Conservation (phyloP, 2,888 invertebrate species). For the Agelastica alni region DNA sequence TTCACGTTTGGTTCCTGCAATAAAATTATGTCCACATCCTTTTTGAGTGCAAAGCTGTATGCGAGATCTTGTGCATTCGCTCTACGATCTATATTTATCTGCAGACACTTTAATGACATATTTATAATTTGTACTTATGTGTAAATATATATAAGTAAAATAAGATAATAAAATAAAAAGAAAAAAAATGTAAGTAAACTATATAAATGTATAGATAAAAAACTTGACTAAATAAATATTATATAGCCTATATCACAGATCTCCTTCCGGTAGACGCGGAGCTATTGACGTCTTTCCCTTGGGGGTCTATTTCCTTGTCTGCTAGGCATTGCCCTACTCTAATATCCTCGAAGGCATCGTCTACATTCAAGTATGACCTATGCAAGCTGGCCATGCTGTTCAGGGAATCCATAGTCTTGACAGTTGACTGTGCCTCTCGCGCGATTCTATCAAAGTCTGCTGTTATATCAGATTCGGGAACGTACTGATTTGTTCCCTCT, state of each 20-base stretch:
- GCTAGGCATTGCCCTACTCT: neutral
- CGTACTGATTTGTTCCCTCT: neutral
- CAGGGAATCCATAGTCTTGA: neutral
- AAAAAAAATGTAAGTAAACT: no score
- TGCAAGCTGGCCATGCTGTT: neutral
- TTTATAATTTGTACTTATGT: no score
- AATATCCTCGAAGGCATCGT: neutral
- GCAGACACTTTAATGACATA: slow-evolving; percentile 7
- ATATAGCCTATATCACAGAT: neutral
- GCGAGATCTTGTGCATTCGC: slow-evolving; percentile 9
- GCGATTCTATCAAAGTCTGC: neutral
- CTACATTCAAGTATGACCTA: neutral
- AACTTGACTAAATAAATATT: no score
- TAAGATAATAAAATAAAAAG: no score
- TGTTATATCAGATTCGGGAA: neutral
- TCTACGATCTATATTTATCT: slow-evolving; percentile 16
- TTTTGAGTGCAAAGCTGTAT: neutral
- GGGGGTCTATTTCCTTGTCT: neutral
- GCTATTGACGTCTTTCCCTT: neutral
- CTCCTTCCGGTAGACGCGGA: neutral
- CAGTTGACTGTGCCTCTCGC: neutral
- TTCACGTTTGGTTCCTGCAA: slow-evolving; percentile 17
- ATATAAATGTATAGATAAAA: no score
- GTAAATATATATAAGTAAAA: no score
- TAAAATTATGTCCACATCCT: slow-evolving; percentile 8